Percentiles rank a stretch among this genome's conserved stretches.
phyloP scores from a whole-genome alignment of 1,140 invertebrate genomes.

The Drosophila varians region DNA sequence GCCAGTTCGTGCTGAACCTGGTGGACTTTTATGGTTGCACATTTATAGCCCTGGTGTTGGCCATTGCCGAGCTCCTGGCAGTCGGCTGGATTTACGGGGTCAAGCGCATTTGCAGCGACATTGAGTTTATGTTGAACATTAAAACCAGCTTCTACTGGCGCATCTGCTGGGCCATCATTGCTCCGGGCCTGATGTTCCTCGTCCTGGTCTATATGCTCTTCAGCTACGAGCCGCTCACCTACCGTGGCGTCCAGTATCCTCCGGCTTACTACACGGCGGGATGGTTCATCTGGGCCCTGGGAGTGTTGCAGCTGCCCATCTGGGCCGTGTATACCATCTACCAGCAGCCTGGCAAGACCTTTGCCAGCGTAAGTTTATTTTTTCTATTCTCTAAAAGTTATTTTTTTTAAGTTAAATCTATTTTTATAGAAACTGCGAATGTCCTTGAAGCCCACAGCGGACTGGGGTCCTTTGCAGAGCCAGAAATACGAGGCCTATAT shows the following conservation, averaged over 20 bases:
- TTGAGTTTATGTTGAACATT: slow-evolving; percentile 90
- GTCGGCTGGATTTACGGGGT: slow-evolving; percentile 91
- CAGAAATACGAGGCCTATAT: slow-evolving; percentile 63
- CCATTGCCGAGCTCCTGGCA: slow-evolving; percentile 88
- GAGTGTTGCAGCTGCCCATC: slow-evolving; percentile 84
- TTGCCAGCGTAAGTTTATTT: slow-evolving; percentile 41
- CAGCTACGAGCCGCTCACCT: slow-evolving; percentile 85
- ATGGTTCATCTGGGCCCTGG: slow-evolving; percentile 84
- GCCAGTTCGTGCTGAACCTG: slow-evolving; percentile 92
- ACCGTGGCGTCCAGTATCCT: slow-evolving; percentile 84
- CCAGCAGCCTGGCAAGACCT: slow-evolving; percentile 61
- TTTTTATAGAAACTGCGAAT: slow-evolving; percentile 45
- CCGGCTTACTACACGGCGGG: slow-evolving; percentile 83
- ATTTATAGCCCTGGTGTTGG: slow-evolving; percentile 90
- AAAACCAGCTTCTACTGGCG: slow-evolving; percentile 91
- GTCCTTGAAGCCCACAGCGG: slow-evolving; percentile 53
- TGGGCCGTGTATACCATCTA: slow-evolving; percentile 81
- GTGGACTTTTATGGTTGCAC: slow-evolving; percentile 94
- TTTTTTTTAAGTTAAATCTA: background rate
- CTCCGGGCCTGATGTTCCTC: slow-evolving; percentile 89
- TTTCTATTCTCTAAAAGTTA: background rate
- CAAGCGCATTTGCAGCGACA: slow-evolving; percentile 86
- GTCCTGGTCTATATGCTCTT: slow-evolving; percentile 88
- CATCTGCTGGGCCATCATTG: slow-evolving; percentile 91
- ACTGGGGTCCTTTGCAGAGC: slow-evolving; percentile 66